These are phyloP conservation scores for Willowsia nigromaculata DNA, from an alignment of 2,888 invertebrate species.

Conservation along the genomic window DNA sequence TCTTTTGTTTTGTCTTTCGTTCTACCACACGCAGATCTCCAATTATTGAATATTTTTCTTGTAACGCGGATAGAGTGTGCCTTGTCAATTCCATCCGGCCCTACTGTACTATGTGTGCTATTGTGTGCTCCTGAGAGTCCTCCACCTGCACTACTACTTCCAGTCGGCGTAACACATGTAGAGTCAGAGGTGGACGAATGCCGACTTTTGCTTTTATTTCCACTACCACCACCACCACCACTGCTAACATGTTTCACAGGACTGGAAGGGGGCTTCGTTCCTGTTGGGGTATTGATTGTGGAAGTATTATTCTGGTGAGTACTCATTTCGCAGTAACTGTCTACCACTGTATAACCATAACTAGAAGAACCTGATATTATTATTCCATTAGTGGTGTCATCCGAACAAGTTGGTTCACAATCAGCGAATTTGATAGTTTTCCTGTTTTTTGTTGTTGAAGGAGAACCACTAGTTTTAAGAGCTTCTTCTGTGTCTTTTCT, in stretches of 20 bases:
- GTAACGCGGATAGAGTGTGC: constrained; percentile 81
- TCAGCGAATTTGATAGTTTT: constrained; percentile 49
- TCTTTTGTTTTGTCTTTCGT: constrained; percentile 88
- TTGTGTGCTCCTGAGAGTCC: neutral
- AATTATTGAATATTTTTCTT: constrained; percentile 85
- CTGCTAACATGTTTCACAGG: constrained; percentile 37
- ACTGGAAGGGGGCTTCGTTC: constrained; percentile 60
- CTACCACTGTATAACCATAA: neutral
- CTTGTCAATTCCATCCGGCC: constrained; percentile 74
- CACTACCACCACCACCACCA: constrained; percentile 20
- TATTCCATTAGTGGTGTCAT: neutral
- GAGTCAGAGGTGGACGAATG: constrained; percentile 65
- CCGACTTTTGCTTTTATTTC: constrained; percentile 61
- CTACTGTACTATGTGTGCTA: neutral
- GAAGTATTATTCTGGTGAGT: constrained; percentile 54
- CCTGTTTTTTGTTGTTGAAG: neutral
- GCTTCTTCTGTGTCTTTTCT: constrained; percentile 5
- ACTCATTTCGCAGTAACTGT: constrained; percentile 35
- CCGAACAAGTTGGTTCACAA: constrained; percentile 8
- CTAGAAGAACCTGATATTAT: neutral
- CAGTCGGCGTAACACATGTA: constrained; percentile 70
- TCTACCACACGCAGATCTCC: constrained; percentile 86
- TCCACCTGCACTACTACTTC: constrained; percentile 49
- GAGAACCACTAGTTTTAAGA: constrained; percentile 36
- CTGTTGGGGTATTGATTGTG: constrained; percentile 46